Conservation (phyloP, 2,888 invertebrate species). For the Drosophila putrida region DNA sequence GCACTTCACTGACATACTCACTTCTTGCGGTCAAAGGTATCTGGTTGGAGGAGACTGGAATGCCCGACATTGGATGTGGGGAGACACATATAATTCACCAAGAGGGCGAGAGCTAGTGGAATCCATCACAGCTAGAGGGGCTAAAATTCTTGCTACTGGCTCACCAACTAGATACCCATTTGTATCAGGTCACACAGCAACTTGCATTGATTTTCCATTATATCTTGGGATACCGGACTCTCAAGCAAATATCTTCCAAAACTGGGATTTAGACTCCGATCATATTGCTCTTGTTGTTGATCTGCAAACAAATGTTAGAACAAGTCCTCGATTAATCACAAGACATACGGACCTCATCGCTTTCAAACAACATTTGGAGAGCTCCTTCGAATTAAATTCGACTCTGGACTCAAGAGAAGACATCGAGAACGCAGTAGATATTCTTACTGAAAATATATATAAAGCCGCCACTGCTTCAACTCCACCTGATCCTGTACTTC, state of each 20-base stretch:
- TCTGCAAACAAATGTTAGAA: not conserved
- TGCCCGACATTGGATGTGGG: constrained; percentile 20
- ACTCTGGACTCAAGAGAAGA: constrained; percentile 2
- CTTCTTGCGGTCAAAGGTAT: constrained; percentile 10
- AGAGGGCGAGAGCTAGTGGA: not conserved
- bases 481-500: not conserved
- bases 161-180: constrained; percentile 8
- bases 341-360: constrained; percentile 1
- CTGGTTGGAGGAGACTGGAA: constrained; percentile 15
- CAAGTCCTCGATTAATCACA: constrained; percentile 7
- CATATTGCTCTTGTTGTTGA: not conserved
- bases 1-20: constrained; percentile 3
- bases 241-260: not conserved
- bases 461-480: not conserved
- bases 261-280: constrained; percentile 13
- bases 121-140: not conserved
- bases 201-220: constrained; percentile 2
- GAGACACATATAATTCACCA: constrained; percentile 21
- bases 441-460: not conserved
- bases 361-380: constrained; percentile 9
- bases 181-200: not conserved
- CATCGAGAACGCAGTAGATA: constrained; percentile 5
- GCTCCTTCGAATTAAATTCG: constrained; percentile 13
- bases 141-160: constrained; percentile 3
- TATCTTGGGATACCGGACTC: not conserved